Conservation (phyloP, 1,140 invertebrate genomes). For the Phenacoccus solenopsis region DNA sequence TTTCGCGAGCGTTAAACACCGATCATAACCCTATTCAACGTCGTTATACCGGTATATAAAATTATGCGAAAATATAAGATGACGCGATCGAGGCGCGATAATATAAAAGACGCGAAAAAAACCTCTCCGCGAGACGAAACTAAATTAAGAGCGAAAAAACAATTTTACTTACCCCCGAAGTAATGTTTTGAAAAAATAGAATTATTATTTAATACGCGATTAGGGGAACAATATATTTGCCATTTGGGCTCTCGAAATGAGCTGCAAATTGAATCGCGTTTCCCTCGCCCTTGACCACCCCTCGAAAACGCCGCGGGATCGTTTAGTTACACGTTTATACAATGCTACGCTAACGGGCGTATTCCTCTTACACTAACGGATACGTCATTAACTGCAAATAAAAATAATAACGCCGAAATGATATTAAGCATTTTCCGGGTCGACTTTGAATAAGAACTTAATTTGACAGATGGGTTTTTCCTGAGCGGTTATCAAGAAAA, state of each 20-base stretch:
- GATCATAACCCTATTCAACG: too few species aligned
- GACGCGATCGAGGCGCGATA: too few species aligned
- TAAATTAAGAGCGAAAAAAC: slow-evolving; percentile 12
- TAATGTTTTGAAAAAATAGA: slow-evolving; percentile 18
- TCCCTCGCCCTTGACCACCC: background rate
- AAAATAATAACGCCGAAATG: slow-evolving; percentile 16
- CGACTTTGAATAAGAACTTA: slow-evolving; percentile 18
- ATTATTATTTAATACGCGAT: slow-evolving; percentile 17
- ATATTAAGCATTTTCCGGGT: slow-evolving; percentile 16
- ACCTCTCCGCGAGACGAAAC: background rate
- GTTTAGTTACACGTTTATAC: slow-evolving; percentile 11
- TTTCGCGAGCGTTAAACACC: too few species aligned
- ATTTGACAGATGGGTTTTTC: slow-evolving; percentile 16
- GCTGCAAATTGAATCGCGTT: slow-evolving; percentile 13
- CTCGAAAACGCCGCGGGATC: slow-evolving; percentile 10
- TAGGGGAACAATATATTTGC: slow-evolving; percentile 17
- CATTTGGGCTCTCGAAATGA: slow-evolving; percentile 12
- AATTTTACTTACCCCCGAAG: slow-evolving; percentile 17
- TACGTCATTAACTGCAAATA: slow-evolving; percentile 17
- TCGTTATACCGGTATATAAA: too few species aligned
- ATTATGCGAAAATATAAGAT: too few species aligned
- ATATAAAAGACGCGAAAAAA: too few species aligned
- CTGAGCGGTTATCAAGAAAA: slow-evolving; percentile 14
- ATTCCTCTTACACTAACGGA: slow-evolving; percentile 16
- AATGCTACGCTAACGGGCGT: slow-evolving; percentile 9